A percentile compares a stretch with the other conserved stretches of the same genome.
Conservation (phyloP, 64 coral and sea anemone genomes). For the Montipora efflorescens region DNA sequence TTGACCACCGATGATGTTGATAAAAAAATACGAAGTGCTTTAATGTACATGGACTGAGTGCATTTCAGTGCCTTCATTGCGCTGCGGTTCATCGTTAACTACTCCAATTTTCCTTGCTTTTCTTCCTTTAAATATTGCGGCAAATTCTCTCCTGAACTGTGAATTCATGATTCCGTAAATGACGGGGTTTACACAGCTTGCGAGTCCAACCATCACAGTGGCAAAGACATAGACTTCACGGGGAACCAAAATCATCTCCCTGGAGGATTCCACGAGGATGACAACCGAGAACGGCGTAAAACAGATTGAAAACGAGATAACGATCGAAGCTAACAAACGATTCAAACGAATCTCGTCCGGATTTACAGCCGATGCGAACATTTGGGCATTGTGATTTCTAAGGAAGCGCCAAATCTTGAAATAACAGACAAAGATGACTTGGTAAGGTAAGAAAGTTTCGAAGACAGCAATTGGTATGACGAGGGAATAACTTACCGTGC, state of each 20-base stretch:
- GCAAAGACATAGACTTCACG: slow-evolving; percentile 43
- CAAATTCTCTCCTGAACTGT: slow-evolving; percentile 34
- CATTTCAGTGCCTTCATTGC: too few species aligned
- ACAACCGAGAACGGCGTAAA: slow-evolving; percentile 21
- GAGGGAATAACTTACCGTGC: not conserved
- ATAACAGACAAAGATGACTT: slow-evolving; percentile 33
- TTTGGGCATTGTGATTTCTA: not conserved
- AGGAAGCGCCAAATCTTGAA: slow-evolving; percentile 28
- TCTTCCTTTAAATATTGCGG: too few species aligned
- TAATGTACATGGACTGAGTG: too few species aligned
- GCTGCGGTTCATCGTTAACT: too few species aligned
- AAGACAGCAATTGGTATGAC: slow-evolving; percentile 8
- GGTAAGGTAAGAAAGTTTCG: slow-evolving; percentile 14
- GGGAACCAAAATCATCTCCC: slow-evolving; percentile 4
- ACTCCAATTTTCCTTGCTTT: too few species aligned
- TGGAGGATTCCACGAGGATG: not conserved
- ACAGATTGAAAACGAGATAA: slow-evolving; percentile 3
- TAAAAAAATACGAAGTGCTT: too few species aligned
- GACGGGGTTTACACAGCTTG: slow-evolving; percentile 46
- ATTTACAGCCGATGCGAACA: not conserved
- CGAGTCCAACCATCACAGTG: not conserved
- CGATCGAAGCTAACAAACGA: slow-evolving; percentile 11
- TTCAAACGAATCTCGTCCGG: slow-evolving; percentile 5
- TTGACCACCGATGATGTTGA: too few species aligned
- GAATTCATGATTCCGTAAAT: slow-evolving; percentile 66